These are phyloP conservation scores for Uropetala carovei DNA, from an alignment of 2,888 invertebrate species.

Conservation along the genomic window DNA sequence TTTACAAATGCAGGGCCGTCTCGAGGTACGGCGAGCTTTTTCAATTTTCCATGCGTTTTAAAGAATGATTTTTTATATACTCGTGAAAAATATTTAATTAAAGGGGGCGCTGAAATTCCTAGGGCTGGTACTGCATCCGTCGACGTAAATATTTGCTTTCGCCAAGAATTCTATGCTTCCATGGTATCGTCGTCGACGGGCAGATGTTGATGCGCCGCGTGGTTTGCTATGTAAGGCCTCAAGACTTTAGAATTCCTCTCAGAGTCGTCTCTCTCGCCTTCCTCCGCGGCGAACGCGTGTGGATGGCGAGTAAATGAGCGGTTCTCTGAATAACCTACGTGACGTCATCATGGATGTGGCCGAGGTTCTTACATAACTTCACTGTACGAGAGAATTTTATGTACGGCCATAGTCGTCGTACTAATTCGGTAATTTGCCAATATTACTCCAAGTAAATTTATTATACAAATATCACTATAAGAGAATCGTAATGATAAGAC, in stretches of 20 bases:
- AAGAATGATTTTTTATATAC: too few relatives aligned
- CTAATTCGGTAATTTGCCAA: neutral
- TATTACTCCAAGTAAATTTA: neutral
- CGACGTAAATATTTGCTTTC: neutral
- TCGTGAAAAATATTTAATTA: too few relatives aligned
- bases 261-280: neutral
- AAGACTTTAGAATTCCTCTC: neutral
- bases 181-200: neutral
- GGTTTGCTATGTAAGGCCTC: neutral
- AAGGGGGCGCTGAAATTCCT: too few relatives aligned
- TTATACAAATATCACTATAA: too few relatives aligned
- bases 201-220: neutral
- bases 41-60: too few relatives aligned
- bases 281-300: neutral
- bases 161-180: neutral
- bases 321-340: neutral
- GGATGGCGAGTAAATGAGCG: constrained; percentile 12
- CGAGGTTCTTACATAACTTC: constrained; percentile 22
- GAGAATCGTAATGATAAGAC: neutral
- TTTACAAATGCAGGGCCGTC: too few relatives aligned
- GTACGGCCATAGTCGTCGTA: neutral
- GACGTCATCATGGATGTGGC: constrained; percentile 23
- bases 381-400: neutral
- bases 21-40: too few relatives aligned
- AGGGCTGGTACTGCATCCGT: too few relatives aligned